A percentile compares a stretch with the other conserved stretches of the same genome.
Evolutionary conservation across 1,140 invertebrate species (phyloP).

Genomic region (Vanessa atalanta): DNA sequence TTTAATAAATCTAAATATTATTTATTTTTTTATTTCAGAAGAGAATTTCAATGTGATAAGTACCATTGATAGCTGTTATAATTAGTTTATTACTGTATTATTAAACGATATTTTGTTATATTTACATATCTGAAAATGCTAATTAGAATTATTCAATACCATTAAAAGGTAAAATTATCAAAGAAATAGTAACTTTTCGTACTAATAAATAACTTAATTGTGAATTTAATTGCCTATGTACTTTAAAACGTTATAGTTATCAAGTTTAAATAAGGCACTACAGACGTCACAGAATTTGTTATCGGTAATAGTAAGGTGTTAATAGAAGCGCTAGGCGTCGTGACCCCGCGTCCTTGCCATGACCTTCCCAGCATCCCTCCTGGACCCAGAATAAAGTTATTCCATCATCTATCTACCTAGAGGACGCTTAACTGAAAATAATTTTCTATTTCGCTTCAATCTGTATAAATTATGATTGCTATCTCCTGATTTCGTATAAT

Average conservation of each 20-base stretch:
- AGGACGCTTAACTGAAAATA: slow-evolving; percentile 46
- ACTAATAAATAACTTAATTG: too few relatives aligned
- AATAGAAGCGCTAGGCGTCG: slow-evolving; percentile 34
- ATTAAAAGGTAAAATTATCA: too few relatives aligned
- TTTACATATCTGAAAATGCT: too few relatives aligned
- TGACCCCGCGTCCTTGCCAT: slow-evolving; percentile 61
- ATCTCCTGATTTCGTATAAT: too few relatives aligned
- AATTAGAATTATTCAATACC: too few relatives aligned
- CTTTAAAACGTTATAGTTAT: not conserved
- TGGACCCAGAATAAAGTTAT: slow-evolving; percentile 59
- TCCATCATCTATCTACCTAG: slow-evolving; percentile 55
- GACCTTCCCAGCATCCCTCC: slow-evolving; percentile 53
- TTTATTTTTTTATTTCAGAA: not conserved
- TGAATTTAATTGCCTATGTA: too few relatives aligned
- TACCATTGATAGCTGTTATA: too few relatives aligned
- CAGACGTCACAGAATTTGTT: not conserved
- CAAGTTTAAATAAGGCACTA: not conserved
- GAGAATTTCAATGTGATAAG: not conserved
- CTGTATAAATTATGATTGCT: not conserved
- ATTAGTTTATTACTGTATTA: too few relatives aligned
- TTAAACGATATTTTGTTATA: too few relatives aligned
- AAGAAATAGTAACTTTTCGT: too few relatives aligned
- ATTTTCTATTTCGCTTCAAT: slow-evolving; percentile 43
- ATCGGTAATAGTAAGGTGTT: slow-evolving; percentile 10
- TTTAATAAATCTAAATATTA: not conserved